phyloP scores from a whole-genome alignment of 2,888 invertebrate genomes.

The Patella caerulea region DNA sequence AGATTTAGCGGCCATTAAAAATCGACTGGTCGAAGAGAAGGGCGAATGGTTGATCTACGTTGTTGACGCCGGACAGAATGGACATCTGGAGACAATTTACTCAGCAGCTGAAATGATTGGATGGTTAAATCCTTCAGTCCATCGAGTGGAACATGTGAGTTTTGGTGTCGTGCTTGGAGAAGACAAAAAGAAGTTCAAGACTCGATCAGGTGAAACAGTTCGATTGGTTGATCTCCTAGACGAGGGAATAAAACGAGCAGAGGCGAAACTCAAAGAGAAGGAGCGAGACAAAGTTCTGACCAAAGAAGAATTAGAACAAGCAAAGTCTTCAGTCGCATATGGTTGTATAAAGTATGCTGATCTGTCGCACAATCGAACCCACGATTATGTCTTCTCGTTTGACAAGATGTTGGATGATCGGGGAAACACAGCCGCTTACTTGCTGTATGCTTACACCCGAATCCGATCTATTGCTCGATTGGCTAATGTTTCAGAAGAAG shows the following conservation, averaged over 20 bases:
- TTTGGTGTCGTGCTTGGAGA: conserved; percentile 98
- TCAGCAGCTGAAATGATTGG: conserved; percentile 82
- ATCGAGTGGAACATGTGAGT: conserved; percentile 89
- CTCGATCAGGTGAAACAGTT: conserved; percentile 96
- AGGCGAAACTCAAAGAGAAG: conserved; percentile 89
- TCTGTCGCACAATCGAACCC: conserved; percentile 90
- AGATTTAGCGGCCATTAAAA: conserved; percentile 92
- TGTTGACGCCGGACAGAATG: conserved; percentile 91
- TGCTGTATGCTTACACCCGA: conserved; percentile 93
- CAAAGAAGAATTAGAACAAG: conserved; percentile 83
- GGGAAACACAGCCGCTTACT: conserved; percentile 98
- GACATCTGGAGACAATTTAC: conserved; percentile 83
- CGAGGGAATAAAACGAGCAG: conserved; percentile 86
- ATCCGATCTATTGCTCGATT: conserved; percentile 78
- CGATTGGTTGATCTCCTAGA: conserved; percentile 88
- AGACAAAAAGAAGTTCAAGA: conserved; percentile 98
- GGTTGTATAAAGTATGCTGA: conserved; percentile 99
- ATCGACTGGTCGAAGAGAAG: conserved; percentile 79
- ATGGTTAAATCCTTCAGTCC: conserved; percentile 78
- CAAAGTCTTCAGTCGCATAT: conserved; percentile 94
- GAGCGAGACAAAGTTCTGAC: conserved; percentile 86
- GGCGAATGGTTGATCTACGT: conserved; percentile 93
- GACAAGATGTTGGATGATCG: conserved; percentile 99
- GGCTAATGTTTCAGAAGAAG: conserved; percentile 70
- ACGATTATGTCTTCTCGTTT: conserved; percentile 98